Evolutionary conservation across 2,113 vertebrate genomes (phyloP).

Genomic region (Rattus rattus): DNA sequence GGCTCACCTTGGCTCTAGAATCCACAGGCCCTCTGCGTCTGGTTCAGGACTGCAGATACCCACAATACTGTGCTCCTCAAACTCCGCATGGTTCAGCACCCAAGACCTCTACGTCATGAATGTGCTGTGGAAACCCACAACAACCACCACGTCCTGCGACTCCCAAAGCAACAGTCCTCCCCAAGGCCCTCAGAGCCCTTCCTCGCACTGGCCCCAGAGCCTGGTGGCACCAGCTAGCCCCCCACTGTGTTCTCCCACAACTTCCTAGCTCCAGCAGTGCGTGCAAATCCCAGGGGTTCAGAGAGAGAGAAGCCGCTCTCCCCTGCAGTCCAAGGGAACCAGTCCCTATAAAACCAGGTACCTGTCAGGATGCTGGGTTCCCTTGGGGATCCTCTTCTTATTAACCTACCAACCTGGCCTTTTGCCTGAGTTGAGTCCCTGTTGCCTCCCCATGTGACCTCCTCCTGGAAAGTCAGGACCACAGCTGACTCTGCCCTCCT

Average conservation of each 20-base stretch:
- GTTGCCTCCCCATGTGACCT: not conserved
- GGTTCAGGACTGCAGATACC: not conserved
- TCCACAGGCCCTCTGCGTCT: not conserved
- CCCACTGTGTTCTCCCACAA: not conserved
- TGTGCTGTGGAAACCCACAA: slow-evolving; percentile 61
- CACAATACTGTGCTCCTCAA: not conserved
- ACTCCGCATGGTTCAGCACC: not conserved
- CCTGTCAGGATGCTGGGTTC: not conserved
- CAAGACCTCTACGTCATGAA: slow-evolving; percentile 53
- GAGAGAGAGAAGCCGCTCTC: not conserved
- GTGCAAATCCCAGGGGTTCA: not conserved
- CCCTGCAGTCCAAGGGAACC: not conserved
- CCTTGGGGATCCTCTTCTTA: not conserved
- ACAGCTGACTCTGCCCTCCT: slow-evolving; percentile 13
- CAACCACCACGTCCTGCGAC: slow-evolving; percentile 54
- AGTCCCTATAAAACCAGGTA: not conserved
- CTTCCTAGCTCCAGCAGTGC: not conserved
- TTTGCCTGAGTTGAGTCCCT: not conserved
- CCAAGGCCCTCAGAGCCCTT: slow-evolving; percentile 3
- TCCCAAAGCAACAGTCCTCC: not conserved
- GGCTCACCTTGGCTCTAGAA: not conserved
- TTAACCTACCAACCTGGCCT: not conserved
- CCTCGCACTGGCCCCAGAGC: not conserved
- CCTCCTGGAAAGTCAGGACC: slow-evolving; percentile 48
- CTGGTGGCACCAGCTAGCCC: not conserved